Evolutionary conservation across 2,113 vertebrate genomes (phyloP).

Genomic region (Polypterus senegalus): DNA sequence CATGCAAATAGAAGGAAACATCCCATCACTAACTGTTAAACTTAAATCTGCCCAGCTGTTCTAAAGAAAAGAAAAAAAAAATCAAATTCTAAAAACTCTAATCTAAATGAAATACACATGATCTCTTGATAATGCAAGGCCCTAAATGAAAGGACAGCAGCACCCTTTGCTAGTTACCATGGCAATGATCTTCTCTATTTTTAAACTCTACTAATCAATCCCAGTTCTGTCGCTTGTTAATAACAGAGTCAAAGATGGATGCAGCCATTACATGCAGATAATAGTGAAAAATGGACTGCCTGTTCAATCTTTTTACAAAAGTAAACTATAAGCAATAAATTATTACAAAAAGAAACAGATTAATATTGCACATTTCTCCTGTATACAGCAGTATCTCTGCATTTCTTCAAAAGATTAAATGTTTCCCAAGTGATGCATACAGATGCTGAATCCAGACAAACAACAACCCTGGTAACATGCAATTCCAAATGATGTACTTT

Average conservation of each 20-base stretch:
- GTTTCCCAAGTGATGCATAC: not conserved
- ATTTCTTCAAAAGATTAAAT: not conserved
- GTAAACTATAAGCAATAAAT: not conserved
- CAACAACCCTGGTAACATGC: constrained; percentile 2
- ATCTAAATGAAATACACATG: no score
- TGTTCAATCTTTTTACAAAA: not conserved
- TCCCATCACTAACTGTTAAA: no score
- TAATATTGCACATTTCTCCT: not conserved
- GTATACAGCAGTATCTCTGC: not conserved
- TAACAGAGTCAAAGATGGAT: constrained; percentile 19
- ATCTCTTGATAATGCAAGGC: constrained; percentile 27
- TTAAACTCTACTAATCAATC: constrained; percentile 67
- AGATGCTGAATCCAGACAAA: not conserved
- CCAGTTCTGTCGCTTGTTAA: constrained; percentile 44
- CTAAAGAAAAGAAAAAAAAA: no score
- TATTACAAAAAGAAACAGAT: not conserved
- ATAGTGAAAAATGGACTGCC: no score
- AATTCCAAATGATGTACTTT: not conserved
- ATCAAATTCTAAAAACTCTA: no score
- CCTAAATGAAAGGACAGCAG: constrained; percentile 64
- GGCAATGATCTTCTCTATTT: constrained; percentile 61
- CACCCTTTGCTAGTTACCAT: constrained; percentile 59
- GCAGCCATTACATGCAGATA: not conserved
- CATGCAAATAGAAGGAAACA: no score
- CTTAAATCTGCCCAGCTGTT: no score